Conservation (phyloP, 2,113 vertebrate genomes). For the Onychostoma macrolepis region DNA sequence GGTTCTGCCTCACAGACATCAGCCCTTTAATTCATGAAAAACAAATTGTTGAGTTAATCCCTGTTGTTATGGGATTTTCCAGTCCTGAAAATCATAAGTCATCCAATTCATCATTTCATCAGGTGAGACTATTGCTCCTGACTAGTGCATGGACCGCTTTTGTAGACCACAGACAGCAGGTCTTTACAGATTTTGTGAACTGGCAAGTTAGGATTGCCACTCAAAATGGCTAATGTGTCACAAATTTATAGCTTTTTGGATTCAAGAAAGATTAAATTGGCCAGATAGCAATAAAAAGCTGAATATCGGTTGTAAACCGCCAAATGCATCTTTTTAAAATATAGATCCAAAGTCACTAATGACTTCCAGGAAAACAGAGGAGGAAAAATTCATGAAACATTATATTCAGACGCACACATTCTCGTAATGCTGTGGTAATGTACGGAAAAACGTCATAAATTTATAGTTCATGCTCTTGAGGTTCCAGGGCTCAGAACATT, state of each 20-base stretch:
- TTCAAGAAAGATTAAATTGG: neutral
- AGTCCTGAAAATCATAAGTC: constrained; percentile 35
- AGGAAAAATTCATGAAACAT: neutral
- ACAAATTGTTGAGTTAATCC: constrained; percentile 52
- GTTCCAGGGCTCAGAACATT: constrained; percentile 6
- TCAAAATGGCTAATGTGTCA: neutral
- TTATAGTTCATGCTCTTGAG: constrained; percentile 18
- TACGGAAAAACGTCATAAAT: constrained; percentile 20
- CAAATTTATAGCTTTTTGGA: neutral
- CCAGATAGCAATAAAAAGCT: constrained; percentile 11
- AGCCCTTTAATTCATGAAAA: constrained; percentile 35
- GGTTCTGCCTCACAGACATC: neutral
- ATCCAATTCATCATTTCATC: constrained; percentile 44
- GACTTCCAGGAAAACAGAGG: neutral
- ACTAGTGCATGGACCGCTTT: constrained; percentile 9
- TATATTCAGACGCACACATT: neutral
- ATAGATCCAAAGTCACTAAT: neutral
- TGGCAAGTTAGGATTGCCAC: neutral
- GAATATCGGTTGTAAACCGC: neutral
- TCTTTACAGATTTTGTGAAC: constrained; percentile 31
- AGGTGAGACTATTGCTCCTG: constrained; percentile 14
- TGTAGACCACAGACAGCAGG: neutral
- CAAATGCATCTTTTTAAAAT: constrained; percentile 9
- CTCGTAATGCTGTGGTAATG: neutral
- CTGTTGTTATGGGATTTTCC: constrained; percentile 42